Evolutionary conservation across 2,888 invertebrate species (phyloP).

Genomic region (Morpho deidamia): DNA sequence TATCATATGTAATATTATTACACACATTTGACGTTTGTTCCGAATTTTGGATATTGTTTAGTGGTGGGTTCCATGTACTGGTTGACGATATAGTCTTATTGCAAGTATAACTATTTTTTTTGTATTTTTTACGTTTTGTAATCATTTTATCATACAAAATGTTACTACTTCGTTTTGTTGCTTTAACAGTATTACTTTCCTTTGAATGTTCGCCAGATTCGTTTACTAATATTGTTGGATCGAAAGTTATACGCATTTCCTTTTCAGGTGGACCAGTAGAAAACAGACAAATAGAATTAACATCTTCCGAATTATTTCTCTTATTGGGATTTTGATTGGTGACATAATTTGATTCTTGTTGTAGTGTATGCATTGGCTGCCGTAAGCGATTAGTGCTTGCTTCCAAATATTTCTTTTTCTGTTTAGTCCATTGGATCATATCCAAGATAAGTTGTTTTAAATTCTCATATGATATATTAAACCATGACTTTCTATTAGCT

Average conservation of each 20-base stretch:
- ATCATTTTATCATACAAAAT: no score
- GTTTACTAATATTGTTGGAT: constrained; percentile 3
- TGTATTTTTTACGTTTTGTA: no score
- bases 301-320: constrained; percentile 3
- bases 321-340: constrained; percentile 13
- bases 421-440: constrained; percentile 11
- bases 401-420: neutral
- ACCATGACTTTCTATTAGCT: neutral
- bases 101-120: no score
- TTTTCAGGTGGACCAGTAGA: constrained; percentile 28
- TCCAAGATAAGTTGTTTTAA: neutral
- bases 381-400: neutral
- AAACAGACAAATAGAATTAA: constrained; percentile 20
- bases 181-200: no score
- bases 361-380: neutral
- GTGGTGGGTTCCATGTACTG: neutral
- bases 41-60: neutral
- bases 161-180: no score
- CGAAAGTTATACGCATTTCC: constrained; percentile 30
- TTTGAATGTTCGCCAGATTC: no score
- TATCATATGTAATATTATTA: neutral
- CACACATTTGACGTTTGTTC: neutral
- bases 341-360: neutral
- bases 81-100: neutral
- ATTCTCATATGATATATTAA: neutral